Conservation (phyloP, 2,888 invertebrate genomes). For the Coremacera marginata region DNA sequence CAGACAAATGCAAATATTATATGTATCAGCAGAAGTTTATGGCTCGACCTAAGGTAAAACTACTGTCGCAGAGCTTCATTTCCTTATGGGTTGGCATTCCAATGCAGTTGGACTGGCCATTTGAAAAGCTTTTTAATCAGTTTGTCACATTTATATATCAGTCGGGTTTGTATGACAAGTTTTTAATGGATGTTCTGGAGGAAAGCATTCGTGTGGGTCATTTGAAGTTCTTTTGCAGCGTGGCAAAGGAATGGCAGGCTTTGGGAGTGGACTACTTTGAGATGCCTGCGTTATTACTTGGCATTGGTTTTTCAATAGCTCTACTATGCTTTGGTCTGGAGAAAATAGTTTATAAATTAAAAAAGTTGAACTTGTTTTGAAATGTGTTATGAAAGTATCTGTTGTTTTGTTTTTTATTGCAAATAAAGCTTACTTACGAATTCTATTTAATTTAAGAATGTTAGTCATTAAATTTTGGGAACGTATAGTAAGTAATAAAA, state of each 20-base stretch:
- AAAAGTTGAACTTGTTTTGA: too few species aligned
- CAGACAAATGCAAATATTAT: constrained; percentile 47
- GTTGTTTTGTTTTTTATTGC: too few species aligned
- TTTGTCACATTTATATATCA: constrained; percentile 33
- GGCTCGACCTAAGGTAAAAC: constrained; percentile 41
- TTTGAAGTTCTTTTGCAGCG: constrained; percentile 35
- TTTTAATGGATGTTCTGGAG: constrained; percentile 34
- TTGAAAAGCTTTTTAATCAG: constrained; percentile 41
- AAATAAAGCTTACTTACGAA: too few species aligned
- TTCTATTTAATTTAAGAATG: too few species aligned
- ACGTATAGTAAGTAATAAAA: too few species aligned
- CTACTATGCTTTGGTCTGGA: not conserved
- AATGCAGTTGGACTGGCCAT: constrained; percentile 47
- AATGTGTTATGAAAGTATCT: too few species aligned
- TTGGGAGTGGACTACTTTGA: constrained; percentile 36
- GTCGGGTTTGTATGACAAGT: constrained; percentile 34
- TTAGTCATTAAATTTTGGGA: too few species aligned
- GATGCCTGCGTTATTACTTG: constrained; percentile 35
- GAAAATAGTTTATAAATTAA: not conserved
- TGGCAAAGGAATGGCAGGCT: constrained; percentile 16
- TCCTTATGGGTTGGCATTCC: constrained; percentile 47
- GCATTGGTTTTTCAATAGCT: not conserved
- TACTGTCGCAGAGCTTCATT: constrained; percentile 39
- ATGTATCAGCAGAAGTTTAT: constrained; percentile 52
- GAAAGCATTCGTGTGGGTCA: constrained; percentile 46